These are phyloP conservation scores for Bombus breviceps DNA, from an alignment of 1,140 invertebrate genomes.

Conservation along the genomic window DNA sequence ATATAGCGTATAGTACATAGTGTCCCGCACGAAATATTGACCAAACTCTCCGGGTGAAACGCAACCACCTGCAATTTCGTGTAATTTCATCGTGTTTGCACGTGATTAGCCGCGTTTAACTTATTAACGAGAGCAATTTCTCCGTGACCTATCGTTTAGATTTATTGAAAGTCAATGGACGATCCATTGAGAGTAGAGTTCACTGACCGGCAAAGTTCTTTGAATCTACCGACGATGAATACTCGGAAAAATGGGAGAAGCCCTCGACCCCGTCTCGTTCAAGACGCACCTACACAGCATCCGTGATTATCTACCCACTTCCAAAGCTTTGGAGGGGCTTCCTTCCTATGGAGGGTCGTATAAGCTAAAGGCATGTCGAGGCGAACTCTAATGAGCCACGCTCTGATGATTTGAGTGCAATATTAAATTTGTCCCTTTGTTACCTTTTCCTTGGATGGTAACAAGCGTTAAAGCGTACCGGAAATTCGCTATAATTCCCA, in stretches of 20 bases:
- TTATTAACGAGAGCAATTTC: background rate
- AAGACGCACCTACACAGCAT: slow-evolving; percentile 56
- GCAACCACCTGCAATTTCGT: slow-evolving; percentile 43
- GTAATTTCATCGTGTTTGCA: slow-evolving; percentile 22
- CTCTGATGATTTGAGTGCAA: slow-evolving; percentile 26
- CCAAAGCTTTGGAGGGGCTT: slow-evolving; percentile 44
- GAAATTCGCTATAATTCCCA: background rate
- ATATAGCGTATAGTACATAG: background rate
- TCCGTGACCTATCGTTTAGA: background rate
- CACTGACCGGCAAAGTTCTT: slow-evolving; percentile 60
- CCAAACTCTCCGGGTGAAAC: slow-evolving; percentile 56
- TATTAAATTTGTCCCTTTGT: slow-evolving; percentile 22
- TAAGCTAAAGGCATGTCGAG: slow-evolving; percentile 29
- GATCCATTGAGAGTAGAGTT: slow-evolving; percentile 33
- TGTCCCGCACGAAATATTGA: slow-evolving; percentile 55
- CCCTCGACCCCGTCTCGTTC: slow-evolving; percentile 62
- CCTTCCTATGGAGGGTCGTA: slow-evolving; percentile 44
- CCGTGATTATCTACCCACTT: slow-evolving; percentile 43
- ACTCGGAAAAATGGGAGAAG: slow-evolving; percentile 45
- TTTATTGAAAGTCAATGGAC: slow-evolving; percentile 41
- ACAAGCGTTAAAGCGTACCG: background rate
- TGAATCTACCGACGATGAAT: slow-evolving; percentile 49
- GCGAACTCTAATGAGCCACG: slow-evolving; percentile 45
- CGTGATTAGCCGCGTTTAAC: slow-evolving; percentile 24
- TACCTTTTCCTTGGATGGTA: background rate